Conservation (phyloP, 2,888 invertebrate species). For the Leucozona laternaria region DNA sequence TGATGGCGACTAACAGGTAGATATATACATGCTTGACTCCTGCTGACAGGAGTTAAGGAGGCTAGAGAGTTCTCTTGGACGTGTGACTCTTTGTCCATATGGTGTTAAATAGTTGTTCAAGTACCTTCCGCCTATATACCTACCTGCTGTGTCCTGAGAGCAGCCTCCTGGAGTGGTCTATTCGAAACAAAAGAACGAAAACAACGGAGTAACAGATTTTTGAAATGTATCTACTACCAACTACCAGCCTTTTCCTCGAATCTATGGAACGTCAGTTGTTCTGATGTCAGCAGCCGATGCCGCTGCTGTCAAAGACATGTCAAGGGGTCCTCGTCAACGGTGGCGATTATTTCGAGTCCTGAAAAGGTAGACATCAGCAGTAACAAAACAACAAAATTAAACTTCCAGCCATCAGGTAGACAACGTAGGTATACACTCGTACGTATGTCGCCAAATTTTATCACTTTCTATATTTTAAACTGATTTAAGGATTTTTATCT, state of each 20-base stretch:
- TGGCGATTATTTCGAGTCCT: constrained; percentile 50
- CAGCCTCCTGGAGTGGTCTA: constrained; percentile 25
- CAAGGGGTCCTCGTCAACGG: constrained; percentile 16
- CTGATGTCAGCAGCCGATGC: constrained; percentile 22
- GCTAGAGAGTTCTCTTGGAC: constrained; percentile 3
- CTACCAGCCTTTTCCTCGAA: background rate
- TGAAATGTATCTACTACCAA: no score
- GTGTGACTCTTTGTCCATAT: constrained; percentile 58
- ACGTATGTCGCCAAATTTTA: constrained; percentile 62
- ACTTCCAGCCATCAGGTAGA: no score
- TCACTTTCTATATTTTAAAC: constrained; percentile 56
- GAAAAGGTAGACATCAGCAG: background rate
- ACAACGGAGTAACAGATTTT: constrained; percentile 58
- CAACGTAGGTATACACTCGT: no score
- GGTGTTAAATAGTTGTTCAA: constrained; percentile 51
- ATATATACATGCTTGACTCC: constrained; percentile 39
- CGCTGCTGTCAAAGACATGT: constrained; percentile 48
- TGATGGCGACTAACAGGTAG: constrained; percentile 48
- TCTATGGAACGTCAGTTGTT: constrained; percentile 52
- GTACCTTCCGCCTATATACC: constrained; percentile 19
- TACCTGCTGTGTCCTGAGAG: constrained; percentile 47
- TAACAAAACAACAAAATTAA: no score
- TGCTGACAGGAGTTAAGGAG: constrained; percentile 64
- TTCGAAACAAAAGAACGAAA: constrained; percentile 22
- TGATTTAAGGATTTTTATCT: constrained; percentile 47